Evolutionary conservation across 2,888 invertebrate species (phyloP).

Genomic region (Norana najaformis): DNA sequence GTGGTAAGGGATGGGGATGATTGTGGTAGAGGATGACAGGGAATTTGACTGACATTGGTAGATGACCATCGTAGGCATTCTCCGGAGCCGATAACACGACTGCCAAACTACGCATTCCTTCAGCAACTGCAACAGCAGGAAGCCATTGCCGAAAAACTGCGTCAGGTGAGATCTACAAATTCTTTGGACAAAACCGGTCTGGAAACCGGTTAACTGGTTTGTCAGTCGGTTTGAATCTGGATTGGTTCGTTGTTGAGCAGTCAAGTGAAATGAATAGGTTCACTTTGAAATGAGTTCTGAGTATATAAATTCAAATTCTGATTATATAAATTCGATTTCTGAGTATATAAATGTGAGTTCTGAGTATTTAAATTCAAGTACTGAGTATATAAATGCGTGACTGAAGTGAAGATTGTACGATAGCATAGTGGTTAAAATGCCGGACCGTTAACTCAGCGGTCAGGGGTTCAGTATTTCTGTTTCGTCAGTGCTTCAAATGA

Average conservation of each 20-base stretch:
- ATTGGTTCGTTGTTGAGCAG: not conserved
- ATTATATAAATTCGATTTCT: too few species aligned
- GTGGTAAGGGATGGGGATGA: not conserved
- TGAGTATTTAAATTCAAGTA: too few species aligned
- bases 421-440: not conserved
- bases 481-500: too few species aligned
- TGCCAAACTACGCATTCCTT: not conserved
- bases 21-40: not conserved
- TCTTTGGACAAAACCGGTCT: not conserved
- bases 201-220: not conserved
- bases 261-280: not conserved
- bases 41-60: not conserved
- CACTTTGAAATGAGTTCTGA: not conserved
- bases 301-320: too few species aligned
- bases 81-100: not conserved
- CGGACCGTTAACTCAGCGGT: not conserved
- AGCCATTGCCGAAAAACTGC: slow-evolving; percentile 20
- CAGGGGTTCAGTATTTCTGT: not conserved
- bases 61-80: not conserved
- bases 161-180: not conserved
- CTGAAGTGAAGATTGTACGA: not conserved
- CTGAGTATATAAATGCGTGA: not conserved
- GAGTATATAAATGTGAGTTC: too few species aligned
- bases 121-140: slow-evolving; percentile 18
- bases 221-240: not conserved